These are phyloP conservation scores for Sturmia bella DNA, from an alignment of 2,888 invertebrate species.

Conservation along the genomic window DNA sequence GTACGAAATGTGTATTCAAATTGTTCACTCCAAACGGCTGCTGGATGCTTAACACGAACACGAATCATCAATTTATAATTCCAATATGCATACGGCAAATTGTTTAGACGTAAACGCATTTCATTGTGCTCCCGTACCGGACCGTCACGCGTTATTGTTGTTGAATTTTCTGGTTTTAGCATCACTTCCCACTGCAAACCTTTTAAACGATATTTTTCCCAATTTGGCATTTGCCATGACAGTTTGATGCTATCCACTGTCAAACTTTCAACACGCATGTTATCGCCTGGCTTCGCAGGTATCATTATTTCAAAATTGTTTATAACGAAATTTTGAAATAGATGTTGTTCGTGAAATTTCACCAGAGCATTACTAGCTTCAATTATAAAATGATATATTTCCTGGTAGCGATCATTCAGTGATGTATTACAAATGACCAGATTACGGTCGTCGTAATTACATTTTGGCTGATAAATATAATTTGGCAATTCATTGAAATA, in stretches of 20 bases:
- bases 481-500: slow-evolving; percentile 71
- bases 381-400: slow-evolving; percentile 84
- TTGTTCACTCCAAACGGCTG: slow-evolving; percentile 87
- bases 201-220: slow-evolving; percentile 73
- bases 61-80: slow-evolving; percentile 86
- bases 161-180: slow-evolving; percentile 73
- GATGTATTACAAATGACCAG: slow-evolving; percentile 77
- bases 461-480: slow-evolving; percentile 71
- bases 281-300: slow-evolving; percentile 75
- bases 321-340: slow-evolving; percentile 73
- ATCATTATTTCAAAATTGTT: slow-evolving; percentile 75
- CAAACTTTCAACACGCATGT: slow-evolving; percentile 72
- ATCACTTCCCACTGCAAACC: slow-evolving; percentile 77
- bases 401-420: slow-evolving; percentile 80
- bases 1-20: slow-evolving; percentile 85
- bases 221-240: slow-evolving; percentile 76
- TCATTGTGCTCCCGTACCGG: slow-evolving; percentile 69
- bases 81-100: slow-evolving; percentile 76
- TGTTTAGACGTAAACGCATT: slow-evolving; percentile 74
- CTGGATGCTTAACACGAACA: slow-evolving; percentile 85
- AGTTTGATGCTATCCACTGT: slow-evolving; percentile 76
- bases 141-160: slow-evolving; percentile 25
- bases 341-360: slow-evolving; percentile 73
- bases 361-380: slow-evolving; percentile 86
- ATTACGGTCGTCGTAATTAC: slow-evolving; percentile 74